Evolutionary conservation across 2,888 invertebrate species (phyloP), one percentile per base, ranked within the genome.

Genomic region (Gymnocheta viridis): DNA sequence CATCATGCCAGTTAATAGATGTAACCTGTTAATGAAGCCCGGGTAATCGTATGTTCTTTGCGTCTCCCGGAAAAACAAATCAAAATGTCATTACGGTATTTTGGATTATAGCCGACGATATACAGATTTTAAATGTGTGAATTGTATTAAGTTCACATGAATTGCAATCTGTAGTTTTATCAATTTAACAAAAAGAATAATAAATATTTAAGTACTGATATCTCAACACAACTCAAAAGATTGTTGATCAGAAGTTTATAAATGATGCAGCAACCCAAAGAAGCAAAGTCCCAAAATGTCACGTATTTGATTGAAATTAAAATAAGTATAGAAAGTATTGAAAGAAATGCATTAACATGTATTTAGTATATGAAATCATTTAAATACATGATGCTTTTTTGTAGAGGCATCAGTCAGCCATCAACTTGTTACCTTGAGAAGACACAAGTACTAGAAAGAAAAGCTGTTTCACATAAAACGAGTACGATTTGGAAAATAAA

Each of bases 371-470:
- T 72, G 78, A 78, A 86, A 89, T 87, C 87, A 90, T 89, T 90
- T 90, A 90, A 90, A 89, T 88, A 89, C 88, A 88, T 88, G 88
- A 82, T 82, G 79, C 82, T 76, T 74, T 67, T 76, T 86, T 86
- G 83, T 86, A 86, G 70, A 87, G 88, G 85, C 88, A 90, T 90
- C 88, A 87, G 88, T 87, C 87, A 70, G 85, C 77, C 87, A 87
- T 87, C 82, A 87, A 87, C 85, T 86, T 85, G 86, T 89, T 88
- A 86, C 87, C 87, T 86, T 87, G 87, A 87, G 86, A 87, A 87
- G 86, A 87, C 86, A 70, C 69, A 85, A 86, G 80, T 85, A 73
- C 77, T 84, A 81, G 56, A 56, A 82, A 81, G 56, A 56, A 82
- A 35, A 44, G 60, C 54, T 73, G 81, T 76, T 62, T 6, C 38